These are phyloP conservation scores for Colletes gigas DNA, from an alignment of 1,140 invertebrate genomes.

Conservation along the genomic window DNA sequence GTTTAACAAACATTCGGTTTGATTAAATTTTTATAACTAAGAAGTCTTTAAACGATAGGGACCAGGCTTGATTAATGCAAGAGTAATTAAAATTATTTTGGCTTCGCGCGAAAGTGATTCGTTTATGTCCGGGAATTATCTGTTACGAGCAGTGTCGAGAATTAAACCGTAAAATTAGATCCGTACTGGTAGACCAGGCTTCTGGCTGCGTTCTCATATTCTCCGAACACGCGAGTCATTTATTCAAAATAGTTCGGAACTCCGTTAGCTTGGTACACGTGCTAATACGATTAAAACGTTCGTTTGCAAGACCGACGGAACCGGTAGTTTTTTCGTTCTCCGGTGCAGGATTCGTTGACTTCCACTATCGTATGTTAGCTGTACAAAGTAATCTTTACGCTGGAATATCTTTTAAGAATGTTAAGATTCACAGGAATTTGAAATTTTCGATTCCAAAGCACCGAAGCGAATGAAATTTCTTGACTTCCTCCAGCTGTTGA, in stretches of 20 bases:
- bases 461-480: too few relatives aligned
- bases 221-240: conserved; percentile 4
- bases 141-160: neutral
- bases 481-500: too few relatives aligned
- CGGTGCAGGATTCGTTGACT: neutral
- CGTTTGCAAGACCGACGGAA: neutral
- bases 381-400: neutral
- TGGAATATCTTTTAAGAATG: too few relatives aligned
- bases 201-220: neutral
- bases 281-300: conserved; percentile 23
- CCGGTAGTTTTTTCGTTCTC: neutral
- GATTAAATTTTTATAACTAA: neutral
- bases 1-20: too few relatives aligned
- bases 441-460: too few relatives aligned
- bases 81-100: neutral
- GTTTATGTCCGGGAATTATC: neutral
- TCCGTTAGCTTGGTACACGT: neutral
- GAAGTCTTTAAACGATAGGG: neutral
- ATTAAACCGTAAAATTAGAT: conserved; percentile 20
- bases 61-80: neutral
- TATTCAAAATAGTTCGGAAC: conserved; percentile 21
- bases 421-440: too few relatives aligned
- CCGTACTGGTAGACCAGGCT: neutral
- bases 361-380: neutral
- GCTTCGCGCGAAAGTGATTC: neutral